Percentiles rank a stretch among this genome's conserved stretches.
These are phyloP conservation scores for Tiliqua scincoides DNA, from an alignment of 2,113 vertebrate genomes.

Conservation along the genomic window DNA sequence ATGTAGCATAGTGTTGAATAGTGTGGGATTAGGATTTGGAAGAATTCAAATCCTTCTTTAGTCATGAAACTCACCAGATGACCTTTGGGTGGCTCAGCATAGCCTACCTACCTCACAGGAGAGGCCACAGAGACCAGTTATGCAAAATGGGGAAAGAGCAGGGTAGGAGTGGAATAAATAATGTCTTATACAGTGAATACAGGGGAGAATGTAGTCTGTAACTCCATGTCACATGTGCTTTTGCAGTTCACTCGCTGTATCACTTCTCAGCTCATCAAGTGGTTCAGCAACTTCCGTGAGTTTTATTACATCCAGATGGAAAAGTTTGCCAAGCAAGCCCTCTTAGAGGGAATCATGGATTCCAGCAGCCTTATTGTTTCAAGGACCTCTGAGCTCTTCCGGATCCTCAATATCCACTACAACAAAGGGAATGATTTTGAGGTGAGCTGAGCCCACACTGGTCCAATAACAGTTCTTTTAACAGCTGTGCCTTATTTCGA, in stretches of 20 bases:
- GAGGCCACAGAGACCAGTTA: no score
- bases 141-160: no score
- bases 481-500: neutral
- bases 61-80: no score
- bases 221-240: neutral
- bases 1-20: no score
- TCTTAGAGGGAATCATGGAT: slow-evolving; percentile 83
- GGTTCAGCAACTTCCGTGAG: slow-evolving; percentile 99
- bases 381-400: slow-evolving; percentile 91
- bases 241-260: slow-evolving; percentile 94
- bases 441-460: slow-evolving; percentile 76
- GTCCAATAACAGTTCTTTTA: neutral
- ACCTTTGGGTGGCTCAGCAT: no score
- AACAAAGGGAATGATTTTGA: slow-evolving; percentile 96
- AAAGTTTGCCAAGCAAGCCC: slow-evolving; percentile 93
- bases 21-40: no score
- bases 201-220: neutral
- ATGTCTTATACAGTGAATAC: neutral
- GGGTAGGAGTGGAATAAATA: no score
- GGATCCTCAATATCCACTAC: slow-evolving; percentile 91
- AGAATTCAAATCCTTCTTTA: no score
- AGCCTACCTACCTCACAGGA: no score
- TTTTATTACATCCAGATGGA: slow-evolving; percentile 99
- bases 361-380: slow-evolving; percentile 83
- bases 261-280: slow-evolving; percentile 98